Base-by-base conservation (phyloP, 2,797 vertebrate genomes). In the Danio jaintianensis region DNA sequence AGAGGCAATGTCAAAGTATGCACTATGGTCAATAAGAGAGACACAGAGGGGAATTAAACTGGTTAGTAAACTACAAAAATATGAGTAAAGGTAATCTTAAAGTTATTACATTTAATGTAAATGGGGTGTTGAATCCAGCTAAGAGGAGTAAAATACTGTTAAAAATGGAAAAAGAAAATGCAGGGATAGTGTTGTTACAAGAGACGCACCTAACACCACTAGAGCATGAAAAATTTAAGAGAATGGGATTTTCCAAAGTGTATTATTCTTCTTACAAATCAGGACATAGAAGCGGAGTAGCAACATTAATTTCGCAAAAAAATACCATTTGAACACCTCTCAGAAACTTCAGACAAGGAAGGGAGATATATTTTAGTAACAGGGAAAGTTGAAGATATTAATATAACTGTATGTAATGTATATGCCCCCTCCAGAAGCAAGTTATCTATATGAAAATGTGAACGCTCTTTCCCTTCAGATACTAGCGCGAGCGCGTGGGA, bases 251-350 rank as follows among this genome's bases (percentile, higher is more conserved):
- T 13, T 70, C 53, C 13, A 70, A 62, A 48, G 36, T 70, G 6
- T 61, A 69, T 38, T 38, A 47, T 50, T 78, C 64, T 15, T 78
- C 75, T 68, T 68, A 58, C n/a, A 78, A 78, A 56, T 56, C 50
- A n/a, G 63, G 75, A 40, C 52, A 68, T 59, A 78, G 75, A 55
- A 78, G 52, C 50, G 63, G 63, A 7, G 52, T 29, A 45, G 62
- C 52, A 45, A 67, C 47, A 4, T 77, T 67, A 29, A 5, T 77
- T 13, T 55, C 38, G 20, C 40, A 66, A 20, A 77, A n/a, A 66
- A 55, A 56, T 67, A 77, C 16, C 7, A 56, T 77, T 56, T 43
- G 36, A 55, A 77, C 62, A 55, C 15, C n/a, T 80, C 22, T 73
- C 78, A 0, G 18, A 72, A 36, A 50, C 16, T 4, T 61, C 55